Evolutionary conservation across 2,113 vertebrate species (phyloP).

Genomic region (Ictidomys tridecemlineatus): DNA sequence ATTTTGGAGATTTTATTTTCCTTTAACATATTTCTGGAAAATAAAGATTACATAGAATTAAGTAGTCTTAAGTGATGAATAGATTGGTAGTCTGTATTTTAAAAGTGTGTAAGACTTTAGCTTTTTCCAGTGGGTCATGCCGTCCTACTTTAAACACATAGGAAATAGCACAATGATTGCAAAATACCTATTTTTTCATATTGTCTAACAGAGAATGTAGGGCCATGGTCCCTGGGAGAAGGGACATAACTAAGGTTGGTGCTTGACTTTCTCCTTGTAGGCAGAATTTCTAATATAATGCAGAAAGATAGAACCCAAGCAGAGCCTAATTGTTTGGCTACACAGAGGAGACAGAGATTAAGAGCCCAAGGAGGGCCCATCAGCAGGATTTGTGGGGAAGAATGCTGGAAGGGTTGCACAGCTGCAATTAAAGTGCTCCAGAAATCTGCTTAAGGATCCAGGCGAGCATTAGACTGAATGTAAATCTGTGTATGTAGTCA

Average conservation of each 20-base stretch:
- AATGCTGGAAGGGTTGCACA: neutral
- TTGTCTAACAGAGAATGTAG: neutral
- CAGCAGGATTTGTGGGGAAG: neutral
- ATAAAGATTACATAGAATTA: slow-evolving; percentile 23
- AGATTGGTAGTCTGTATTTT: slow-evolving; percentile 3
- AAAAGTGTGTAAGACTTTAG: neutral
- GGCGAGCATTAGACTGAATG: neutral
- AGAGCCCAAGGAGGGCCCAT: neutral
- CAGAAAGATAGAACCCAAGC: neutral
- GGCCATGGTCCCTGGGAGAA: neutral
- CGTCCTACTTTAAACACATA: neutral
- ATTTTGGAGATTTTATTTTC: neutral
- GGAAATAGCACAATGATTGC: neutral
- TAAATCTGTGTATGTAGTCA: neutral
- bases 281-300: neutral
- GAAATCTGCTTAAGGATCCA: neutral
- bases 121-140: neutral
- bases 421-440: neutral
- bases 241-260: neutral
- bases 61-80: neutral
- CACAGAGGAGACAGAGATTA: neutral
- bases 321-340: neutral
- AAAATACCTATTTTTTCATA: neutral
- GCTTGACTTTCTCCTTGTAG: neutral
- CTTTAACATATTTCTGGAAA: slow-evolving; percentile 31